Evolutionary conservation across 2,888 invertebrate species (phyloP), one percentile per base, ranked within the genome.

Genomic region (Metellina segmentata): DNA sequence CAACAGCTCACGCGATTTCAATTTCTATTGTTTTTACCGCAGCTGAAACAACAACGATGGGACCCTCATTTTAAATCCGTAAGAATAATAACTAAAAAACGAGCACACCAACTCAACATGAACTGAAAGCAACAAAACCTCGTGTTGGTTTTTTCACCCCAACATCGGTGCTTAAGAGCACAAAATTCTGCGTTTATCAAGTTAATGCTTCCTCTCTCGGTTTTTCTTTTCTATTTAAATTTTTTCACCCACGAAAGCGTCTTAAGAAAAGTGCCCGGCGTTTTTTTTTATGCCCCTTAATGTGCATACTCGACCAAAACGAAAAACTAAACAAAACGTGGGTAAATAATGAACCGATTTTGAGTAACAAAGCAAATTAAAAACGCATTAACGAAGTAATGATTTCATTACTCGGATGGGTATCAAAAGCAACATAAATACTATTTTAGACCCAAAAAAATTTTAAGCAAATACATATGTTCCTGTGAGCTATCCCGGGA

Each of bases 331-430:
- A 48, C 53, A 87, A 79, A 72, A 81, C 20, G 20, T 13, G 16
- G 8, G 34, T 72, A 74, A 89, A 75, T 77, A 89, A 78, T 82
- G 89, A 78, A n/a, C 52, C 77, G 70, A 89, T 89, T 82, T 78
- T 71, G 70, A 71, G 78, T 51, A 89, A 89, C 77, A 72, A 83
- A 83, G 82, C 83, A 89, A 89, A 89, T 89, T 89, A 89, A 89
- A 89, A 83, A 75, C 83, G 69, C 89, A 89, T 89, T 89, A 89
- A 77, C 82, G 69, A 20, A 69, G 83, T 77, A 89, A 89, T 89
- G 89, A 89, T 89, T 89, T 89, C 89, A 89, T 89, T 83, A 89
- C 48, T 61, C 52, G 71, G 51, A 78, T 52, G 82, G 74, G 74
- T 75, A 83, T 82, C 82, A 75, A 49, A 70, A 34, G 49, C 69